Evolutionary conservation across 2,797 vertebrate genomes (phyloP), one percentile per base, ranked within the genome.

Genomic region (Pseudomugil tenellus): DNA sequence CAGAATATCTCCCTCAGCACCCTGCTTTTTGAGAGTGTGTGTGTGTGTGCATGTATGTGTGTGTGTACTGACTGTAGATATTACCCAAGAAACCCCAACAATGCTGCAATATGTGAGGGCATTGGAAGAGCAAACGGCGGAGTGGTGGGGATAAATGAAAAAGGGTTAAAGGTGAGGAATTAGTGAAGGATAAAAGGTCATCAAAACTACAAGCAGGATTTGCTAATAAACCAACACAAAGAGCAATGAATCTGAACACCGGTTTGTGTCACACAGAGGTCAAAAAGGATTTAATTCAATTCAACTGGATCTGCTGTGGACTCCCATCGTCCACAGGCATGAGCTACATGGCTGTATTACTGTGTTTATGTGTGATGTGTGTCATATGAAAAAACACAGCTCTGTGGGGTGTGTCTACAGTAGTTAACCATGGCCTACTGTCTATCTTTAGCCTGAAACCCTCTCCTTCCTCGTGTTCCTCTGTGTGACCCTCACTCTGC

Each of bases 381-480:
- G 37, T 69, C 56, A 70, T 72, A 53, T 79, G 59, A 80, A 64
- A 83, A 80, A 82, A 34, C 70, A 76, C 77, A 80, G 73, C 76
- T 74, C 79, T 54, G 80, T 63, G 86, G 87, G 88, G 87, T 82
- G 85, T 89, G 88, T 89, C 84, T 84, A 65, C 84, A 80, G 83
- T 85, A 86, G 88, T 89, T 91, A 91, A 91, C 84, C 72, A 60
- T 89, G 82, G 86, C 87, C 90, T 58, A 81, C 86, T 89, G 88
- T 93, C 91, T 94, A 94, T 91, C 92, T 92, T 92, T 93, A 93
- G 90, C 84, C 80, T 83, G 77, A 78, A 84, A 84, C 83, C 71
- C 80, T 78, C 82, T 87, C 86, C 81, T 75, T 73, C 75, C 72
- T 77, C n/a, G 37, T 74, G 70, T 82, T 85, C 87, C 77, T 77